A percentile compares a stretch with the other conserved stretches of the same genome.
Evolutionary conservation across 2,113 vertebrate species (phyloP).

Genomic region (Lophotis ruficrista): DNA sequence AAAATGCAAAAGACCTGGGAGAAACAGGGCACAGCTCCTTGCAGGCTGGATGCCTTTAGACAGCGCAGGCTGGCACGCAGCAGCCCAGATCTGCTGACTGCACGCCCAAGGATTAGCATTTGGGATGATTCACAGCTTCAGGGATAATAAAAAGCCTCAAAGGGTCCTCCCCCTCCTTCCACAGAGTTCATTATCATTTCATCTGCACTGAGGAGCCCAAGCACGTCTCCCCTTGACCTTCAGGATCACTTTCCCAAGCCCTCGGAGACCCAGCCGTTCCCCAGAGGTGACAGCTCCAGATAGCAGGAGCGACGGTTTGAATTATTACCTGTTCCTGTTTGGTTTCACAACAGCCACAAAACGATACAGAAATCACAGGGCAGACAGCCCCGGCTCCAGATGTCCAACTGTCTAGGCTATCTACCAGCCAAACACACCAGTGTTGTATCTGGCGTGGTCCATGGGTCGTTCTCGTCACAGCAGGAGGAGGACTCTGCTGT

Average conservation of each 20-base stretch:
- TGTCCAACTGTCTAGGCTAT: background rate
- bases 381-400: background rate
- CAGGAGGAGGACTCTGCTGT: background rate
- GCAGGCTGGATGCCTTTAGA: background rate
- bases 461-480: background rate
- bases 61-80: background rate
- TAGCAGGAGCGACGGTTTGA: background rate
- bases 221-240: conserved; percentile 47
- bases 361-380: background rate
- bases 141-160: conserved; percentile 42
- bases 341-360: background rate
- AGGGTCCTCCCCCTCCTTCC: background rate
- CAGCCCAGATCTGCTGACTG: conserved; percentile 31
- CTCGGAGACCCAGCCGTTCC: background rate
- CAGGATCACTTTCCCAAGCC: conserved; percentile 53
- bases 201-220: background rate
- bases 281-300: conserved; percentile 44
- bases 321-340: conserved; percentile 56
- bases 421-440: background rate
- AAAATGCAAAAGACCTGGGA: background rate
- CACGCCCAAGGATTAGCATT: background rate
- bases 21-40: background rate
- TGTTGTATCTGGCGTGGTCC: background rate
- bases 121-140: conserved; percentile 44
- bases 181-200: conserved; percentile 21